Percentiles rank a stretch among this genome's conserved stretches.
These are phyloP conservation scores for Heterodera filipjevi DNA, from an alignment of 2,888 invertebrate genomes.

Conservation along the genomic window DNA sequence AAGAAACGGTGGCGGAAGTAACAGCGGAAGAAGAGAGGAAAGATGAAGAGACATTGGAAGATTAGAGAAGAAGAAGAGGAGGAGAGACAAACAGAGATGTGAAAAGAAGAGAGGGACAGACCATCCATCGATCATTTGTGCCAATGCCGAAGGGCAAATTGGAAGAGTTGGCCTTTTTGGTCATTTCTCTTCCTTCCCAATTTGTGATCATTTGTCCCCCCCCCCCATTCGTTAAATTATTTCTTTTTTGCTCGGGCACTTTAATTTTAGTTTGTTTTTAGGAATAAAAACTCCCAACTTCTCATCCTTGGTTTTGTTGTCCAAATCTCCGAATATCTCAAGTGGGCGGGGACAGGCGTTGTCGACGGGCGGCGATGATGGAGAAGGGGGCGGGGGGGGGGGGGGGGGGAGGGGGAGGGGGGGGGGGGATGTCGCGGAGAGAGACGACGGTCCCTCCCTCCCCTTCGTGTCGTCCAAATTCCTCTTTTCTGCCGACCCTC, in stretches of 20 bases:
- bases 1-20: background rate
- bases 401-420: background rate
- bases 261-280: background rate
- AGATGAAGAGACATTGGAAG: background rate
- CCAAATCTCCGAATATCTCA: conserved; percentile 4
- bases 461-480: background rate
- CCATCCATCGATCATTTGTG: background rate
- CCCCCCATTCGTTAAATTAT: background rate
- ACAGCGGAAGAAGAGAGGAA: background rate
- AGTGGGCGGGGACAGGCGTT: conserved; percentile 10
- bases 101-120: background rate
- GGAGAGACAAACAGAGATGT: background rate
- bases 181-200: too few species aligned
- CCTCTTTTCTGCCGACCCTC: background rate
- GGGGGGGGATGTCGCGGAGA: background rate
- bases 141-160: background rate
- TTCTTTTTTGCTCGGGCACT: background rate
- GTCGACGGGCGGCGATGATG: background rate
- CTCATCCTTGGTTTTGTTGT: conserved; percentile 4
- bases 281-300: background rate
- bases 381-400: background rate
- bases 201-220: too few species aligned
- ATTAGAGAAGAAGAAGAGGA: background rate
- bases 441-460: background rate
- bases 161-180: background rate